A percentile compares a stretch with the other conserved stretches of the same genome.
These are phyloP conservation scores for Ploceus nigricollis DNA, from an alignment of 2,113 vertebrate genomes.

Conservation along the genomic window DNA sequence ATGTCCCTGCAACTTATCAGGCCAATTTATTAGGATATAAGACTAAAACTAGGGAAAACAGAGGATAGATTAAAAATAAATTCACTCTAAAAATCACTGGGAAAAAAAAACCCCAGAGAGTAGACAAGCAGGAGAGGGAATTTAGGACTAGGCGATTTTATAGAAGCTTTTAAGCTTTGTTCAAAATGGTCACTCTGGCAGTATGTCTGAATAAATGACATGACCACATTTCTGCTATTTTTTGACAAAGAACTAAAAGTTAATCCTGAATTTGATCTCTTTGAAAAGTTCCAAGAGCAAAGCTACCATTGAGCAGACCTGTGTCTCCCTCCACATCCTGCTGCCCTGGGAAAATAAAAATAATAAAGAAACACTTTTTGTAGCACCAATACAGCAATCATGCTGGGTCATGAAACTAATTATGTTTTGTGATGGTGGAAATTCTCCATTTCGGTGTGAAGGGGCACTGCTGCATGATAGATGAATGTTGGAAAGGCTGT, in stretches of 20 bases:
- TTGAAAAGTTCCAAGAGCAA: conserved; percentile 36
- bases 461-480: conserved; percentile 59
- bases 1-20: background rate
- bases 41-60: background rate
- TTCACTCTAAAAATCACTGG: background rate
- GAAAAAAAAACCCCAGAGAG: fast-evolving
- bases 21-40: background rate
- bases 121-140: background rate
- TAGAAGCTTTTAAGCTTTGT: background rate
- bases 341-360: conserved; percentile 20
- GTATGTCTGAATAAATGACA: background rate
- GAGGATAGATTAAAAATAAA: background rate
- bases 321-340: background rate
- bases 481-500: conserved; percentile 70
- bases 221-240: background rate
- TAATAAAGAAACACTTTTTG: conserved; percentile 10
- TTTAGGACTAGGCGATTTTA: background rate
- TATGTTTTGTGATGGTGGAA: conserved; percentile 71
- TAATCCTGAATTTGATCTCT: conserved; percentile 49
- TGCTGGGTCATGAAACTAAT: conserved; percentile 75
- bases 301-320: background rate
- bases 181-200: background rate
- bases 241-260: conserved; percentile 43
- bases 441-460: conserved; percentile 70
- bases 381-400: conserved; percentile 47